phyloP scores from a whole-genome alignment of 2,113 vertebrate genomes.

The Melanerpes formicivorus region DNA sequence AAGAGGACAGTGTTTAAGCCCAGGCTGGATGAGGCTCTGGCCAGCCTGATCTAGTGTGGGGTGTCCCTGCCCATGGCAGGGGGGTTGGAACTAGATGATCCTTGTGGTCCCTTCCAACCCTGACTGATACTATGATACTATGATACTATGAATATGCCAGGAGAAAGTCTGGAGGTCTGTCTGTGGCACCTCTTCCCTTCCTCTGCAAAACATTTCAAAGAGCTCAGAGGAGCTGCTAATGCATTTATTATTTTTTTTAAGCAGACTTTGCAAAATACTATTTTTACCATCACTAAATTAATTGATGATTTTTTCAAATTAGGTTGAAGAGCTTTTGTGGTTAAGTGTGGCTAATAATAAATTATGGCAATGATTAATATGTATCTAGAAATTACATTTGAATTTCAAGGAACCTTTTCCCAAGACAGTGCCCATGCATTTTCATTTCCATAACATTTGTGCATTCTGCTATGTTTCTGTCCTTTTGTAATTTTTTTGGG shows the following conservation, averaged over 20 bases:
- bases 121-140: too few relatives aligned
- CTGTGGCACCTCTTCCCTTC: not conserved
- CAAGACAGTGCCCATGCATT: not conserved
- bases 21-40: too few relatives aligned
- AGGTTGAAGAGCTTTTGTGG: not conserved
- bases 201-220: not conserved
- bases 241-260: not conserved
- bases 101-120: too few relatives aligned
- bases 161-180: not conserved
- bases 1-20: too few relatives aligned
- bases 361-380: not conserved
- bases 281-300: not conserved
- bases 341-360: not conserved
- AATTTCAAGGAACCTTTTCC: not conserved
- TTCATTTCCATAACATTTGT: slow-evolving; percentile 17
- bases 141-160: not conserved
- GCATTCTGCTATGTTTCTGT: slow-evolving; percentile 24
- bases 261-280: not conserved
- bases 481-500: not conserved
- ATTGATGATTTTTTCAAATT: not conserved
- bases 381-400: not conserved
- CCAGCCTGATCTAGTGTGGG: too few relatives aligned
- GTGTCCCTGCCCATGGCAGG: too few relatives aligned
- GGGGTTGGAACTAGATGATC: too few relatives aligned
- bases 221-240: not conserved